Evolutionary conservation across 2,113 vertebrate species (phyloP), one percentile per base, ranked within the genome.

Genomic region (Nipponia nippon): DNA sequence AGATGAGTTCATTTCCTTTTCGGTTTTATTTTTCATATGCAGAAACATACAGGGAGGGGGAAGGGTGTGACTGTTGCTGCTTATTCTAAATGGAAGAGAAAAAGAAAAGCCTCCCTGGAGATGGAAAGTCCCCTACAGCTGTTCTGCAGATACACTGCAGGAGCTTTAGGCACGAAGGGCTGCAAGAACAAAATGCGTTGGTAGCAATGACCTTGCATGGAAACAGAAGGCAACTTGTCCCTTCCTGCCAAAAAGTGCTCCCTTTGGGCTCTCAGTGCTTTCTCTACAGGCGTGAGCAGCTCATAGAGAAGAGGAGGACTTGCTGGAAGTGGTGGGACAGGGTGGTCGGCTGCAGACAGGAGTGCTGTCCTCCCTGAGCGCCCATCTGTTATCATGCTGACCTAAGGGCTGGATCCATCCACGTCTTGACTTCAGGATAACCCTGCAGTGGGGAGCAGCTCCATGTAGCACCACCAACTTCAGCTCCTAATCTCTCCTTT

Each of bases 1-100:
- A 61, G 89, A 79, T 47, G 34, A 94, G 69, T 9, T 95, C 5
- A 89, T 91, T 97, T 97, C 83, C 69, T 63, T 93, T 95, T 65
- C 2, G 4, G n/a, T 89, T 91, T 72, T 69, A 17, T 72, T 96
- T 87, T 95, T 90, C 18, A 11, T 55, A 72, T 3, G 0, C 47
- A 87, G 49, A 92, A 84, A 70, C 21, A 36, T 7, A 55, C 1
- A 20, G 8, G 13, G n/a, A 29, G 32, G 36, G 58, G 61, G 55
- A 32, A 70, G 38, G 7, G 19, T 26, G 47, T 65, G 15, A 77
- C 26, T 79, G 87, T 58, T 82, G 7, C 53, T 81, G n/a, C 19
- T 66, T 90, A 36, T 85, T 82, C 70, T 91, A 50, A 82, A 80
- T 1, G 0, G 12, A 32, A 90, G 27, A 62, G 20, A 90, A 81